Evolutionary conservation across 2,888 invertebrate species (phyloP), one percentile per base, ranked within the genome.

Genomic region (Thumatha senex): DNA sequence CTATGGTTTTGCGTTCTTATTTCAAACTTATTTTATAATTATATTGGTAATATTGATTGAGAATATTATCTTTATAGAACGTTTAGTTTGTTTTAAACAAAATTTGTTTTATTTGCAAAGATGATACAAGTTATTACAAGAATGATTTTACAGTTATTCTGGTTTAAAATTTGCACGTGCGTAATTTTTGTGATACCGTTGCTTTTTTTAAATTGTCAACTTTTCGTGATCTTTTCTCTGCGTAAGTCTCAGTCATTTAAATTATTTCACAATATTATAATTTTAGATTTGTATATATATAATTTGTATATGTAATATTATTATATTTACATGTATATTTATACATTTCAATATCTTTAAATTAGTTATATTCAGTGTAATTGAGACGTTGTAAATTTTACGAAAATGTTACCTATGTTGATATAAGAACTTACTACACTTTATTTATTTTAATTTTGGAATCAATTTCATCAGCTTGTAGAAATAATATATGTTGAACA

Each of bases 1-100:
- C 54, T 61, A 44, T 61, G 47, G 47, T 35, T 49, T 50, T 62
- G 38, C 46, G 39, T 49, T 52, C 45, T 44, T 34, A 47, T 52
- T 45, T 48, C 43, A n/a, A 41, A 34, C 14, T 30, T 44, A 48
- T 51, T 53, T 43, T 13, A 33, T 5, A 24, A 24, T 24, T 24
- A 4, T 24, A 5, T 51, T 61, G 31, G 13, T 0, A 11, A 24
- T 33, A 24, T 40, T 40, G 1, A 40, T 34, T 36, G 24, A 46
- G 36, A 40, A 12, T 24, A 12, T 24, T 29, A 48, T 40, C 35
- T 49, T 7, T 2, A n/a, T 8, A 10, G 24, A 38, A 38, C 13
- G 9, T 18, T 12, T 34, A 9, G 10, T 13, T 10, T 15, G 3
- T 14, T 36, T 5, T 15, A 15, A 15, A 36, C 13, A 36, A 1